Percentiles rank a stretch among this genome's conserved stretches.
Conservation (phyloP, 1,140 invertebrate genomes). For the Megalopta genalis region DNA sequence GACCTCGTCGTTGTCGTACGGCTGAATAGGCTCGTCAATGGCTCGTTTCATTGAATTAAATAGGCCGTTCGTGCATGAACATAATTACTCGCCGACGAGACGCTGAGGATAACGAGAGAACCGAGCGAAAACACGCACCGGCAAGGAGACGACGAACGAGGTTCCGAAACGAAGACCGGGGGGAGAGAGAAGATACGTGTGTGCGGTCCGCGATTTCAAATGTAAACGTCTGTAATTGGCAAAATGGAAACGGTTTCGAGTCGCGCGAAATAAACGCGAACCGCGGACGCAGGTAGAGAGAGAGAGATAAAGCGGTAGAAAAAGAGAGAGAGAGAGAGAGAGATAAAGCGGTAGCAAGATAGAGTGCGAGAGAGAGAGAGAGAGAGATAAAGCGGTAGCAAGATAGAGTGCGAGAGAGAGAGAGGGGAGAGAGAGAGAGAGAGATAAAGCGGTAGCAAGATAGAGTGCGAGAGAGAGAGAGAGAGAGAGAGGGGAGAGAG, state of each 20-base stretch:
- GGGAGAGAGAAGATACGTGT: no score
- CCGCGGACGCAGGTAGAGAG: no score
- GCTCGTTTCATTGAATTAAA: constrained; percentile 72
- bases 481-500: neutral
- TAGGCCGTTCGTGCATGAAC: constrained; percentile 65
- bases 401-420: no score
- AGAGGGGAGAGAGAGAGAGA: neutral
- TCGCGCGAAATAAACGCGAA: neutral
- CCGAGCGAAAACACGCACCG: neutral
- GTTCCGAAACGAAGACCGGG: no score
- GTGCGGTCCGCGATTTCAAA: no score
- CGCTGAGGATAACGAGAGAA: neutral
- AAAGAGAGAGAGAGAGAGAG: neutral
- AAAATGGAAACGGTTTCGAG: neutral
- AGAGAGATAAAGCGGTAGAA: neutral
- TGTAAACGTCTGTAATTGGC: no score
- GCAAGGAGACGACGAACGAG: no score
- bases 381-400: neutral
- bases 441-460: neutral
- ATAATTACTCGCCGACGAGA: constrained; percentile 52
- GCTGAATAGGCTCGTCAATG: constrained; percentile 73
- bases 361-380: neutral
- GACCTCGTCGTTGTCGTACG: constrained; percentile 65
- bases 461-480: no score
- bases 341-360: neutral